Percentiles rank a stretch among this genome's conserved stretches.
Conservation (phyloP, 2,888 invertebrate species). For the Eupsilia transversa region DNA sequence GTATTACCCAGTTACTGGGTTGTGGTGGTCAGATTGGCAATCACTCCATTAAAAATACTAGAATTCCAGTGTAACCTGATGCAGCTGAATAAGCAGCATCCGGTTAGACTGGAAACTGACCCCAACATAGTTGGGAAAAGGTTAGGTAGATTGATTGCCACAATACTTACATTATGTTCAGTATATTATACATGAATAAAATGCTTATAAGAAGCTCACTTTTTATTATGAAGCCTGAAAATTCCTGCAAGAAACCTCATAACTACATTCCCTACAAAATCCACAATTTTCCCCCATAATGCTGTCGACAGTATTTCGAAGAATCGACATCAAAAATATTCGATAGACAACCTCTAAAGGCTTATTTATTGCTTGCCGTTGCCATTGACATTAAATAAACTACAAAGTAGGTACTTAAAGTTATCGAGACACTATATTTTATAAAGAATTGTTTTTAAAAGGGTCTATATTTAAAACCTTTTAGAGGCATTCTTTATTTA, state of each 20-base stretch:
- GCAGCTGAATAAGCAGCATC: no score
- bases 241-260: background rate
- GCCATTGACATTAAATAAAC: constrained; percentile 1
- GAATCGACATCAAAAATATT: background rate
- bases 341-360: background rate
- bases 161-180: no score
- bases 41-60: no score
- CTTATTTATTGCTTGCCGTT: background rate
- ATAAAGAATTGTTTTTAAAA: constrained; percentile 19
- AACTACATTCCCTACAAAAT: background rate
- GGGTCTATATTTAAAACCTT: constrained; percentile 19
- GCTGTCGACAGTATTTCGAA: background rate
- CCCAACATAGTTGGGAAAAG: no score
- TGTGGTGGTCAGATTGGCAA: no score
- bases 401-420: background rate
- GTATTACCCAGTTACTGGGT: no score
- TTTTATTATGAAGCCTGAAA: background rate
- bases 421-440: background rate
- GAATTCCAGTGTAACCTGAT: no score
- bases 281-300: background rate
- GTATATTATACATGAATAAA: background rate
- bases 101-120: no score
- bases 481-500: constrained; percentile 22
- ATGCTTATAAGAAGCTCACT: background rate
- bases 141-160: no score